phyloP scores from a whole-genome alignment of 1,140 invertebrate genomes.

The Monochamus saltuarius region DNA sequence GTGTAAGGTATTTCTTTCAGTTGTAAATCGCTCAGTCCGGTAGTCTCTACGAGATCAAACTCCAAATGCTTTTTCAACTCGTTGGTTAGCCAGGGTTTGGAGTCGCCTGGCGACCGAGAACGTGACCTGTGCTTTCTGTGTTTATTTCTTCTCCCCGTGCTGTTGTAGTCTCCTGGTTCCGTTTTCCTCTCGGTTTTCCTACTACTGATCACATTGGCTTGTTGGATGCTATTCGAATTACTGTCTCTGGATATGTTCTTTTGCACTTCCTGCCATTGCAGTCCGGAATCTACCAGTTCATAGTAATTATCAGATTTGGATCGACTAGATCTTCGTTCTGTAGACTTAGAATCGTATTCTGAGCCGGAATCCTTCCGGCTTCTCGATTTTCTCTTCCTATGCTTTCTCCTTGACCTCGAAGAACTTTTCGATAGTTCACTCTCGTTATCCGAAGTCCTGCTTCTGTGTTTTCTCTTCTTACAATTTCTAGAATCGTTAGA shows the following conservation, averaged over 20 bases:
- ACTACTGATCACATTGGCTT: constrained; percentile 65
- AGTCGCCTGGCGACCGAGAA: constrained; percentile 69
- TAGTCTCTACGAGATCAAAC: constrained; percentile 85
- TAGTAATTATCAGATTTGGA: constrained; percentile 36
- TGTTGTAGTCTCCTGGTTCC: constrained; percentile 19
- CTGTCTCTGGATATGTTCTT: constrained; percentile 65
- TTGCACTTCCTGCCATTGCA: constrained; percentile 84
- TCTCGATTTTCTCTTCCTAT: constrained; percentile 67
- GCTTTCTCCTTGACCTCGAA: constrained; percentile 63
- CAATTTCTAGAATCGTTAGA: constrained; percentile 74
- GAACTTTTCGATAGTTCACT: constrained; percentile 83
- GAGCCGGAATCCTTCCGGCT: constrained; percentile 61
- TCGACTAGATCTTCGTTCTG: constrained; percentile 32
- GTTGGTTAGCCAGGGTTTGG: constrained; percentile 64
- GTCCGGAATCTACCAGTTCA: constrained; percentile 81
- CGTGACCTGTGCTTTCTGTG: constrained; percentile 70
- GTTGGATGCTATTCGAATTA: constrained; percentile 60
- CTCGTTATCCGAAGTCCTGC: constrained; percentile 82
- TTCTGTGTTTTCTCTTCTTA: constrained; percentile 62
- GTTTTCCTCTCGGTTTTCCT: constrained; percentile 31
- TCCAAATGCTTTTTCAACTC: constrained; percentile 83
- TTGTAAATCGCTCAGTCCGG: constrained; percentile 85
- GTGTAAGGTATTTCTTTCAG: constrained; percentile 90
- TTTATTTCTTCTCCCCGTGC: constrained; percentile 52
- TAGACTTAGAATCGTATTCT: constrained; percentile 54